phyloP scores from a whole-genome alignment of 2,888 invertebrate genomes.

The Heteromyza rotundicornis region DNA sequence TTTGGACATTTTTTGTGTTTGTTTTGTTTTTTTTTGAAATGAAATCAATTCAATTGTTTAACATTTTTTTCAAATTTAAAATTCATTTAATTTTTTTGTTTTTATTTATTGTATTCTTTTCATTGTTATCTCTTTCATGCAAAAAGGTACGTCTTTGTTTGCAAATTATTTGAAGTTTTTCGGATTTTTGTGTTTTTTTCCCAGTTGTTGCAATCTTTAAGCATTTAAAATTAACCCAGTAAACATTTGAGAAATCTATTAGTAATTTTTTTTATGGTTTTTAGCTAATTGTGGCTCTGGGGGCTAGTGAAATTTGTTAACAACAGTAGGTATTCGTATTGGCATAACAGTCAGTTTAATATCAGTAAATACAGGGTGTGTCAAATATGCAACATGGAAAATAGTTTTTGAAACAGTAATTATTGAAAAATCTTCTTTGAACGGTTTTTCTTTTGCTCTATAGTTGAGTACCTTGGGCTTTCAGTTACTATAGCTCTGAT shows the following conservation, averaged over 20 bases:
- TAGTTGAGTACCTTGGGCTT: not conserved
- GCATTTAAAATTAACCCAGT: no score
- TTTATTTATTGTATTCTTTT: not conserved
- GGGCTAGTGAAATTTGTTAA: no score
- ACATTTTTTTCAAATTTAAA: slow-evolving; percentile 16
- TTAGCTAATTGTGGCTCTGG: no score
- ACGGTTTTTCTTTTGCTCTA: slow-evolving; percentile 17
- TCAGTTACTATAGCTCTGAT: no score
- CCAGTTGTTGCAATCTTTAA: no score
- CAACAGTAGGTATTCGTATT: not conserved
- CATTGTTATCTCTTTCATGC: slow-evolving; percentile 53
- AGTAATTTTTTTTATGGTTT: no score
- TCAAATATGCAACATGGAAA: no score
- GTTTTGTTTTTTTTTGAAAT: slow-evolving; percentile 26
- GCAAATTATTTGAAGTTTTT: not conserved
- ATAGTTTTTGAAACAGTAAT: no score
- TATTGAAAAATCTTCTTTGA: no score
- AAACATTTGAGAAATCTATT: no score
- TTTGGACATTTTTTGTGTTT: slow-evolving; percentile 31
- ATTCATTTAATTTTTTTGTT: slow-evolving; percentile 14
- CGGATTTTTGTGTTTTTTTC: no score
- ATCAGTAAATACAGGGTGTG: not conserved
- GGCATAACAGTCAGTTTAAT: slow-evolving; percentile 12
- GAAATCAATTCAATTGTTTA: slow-evolving; percentile 31
- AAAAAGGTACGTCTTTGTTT: slow-evolving; percentile 50